phyloP scores from a whole-genome alignment of 2,888 invertebrate genomes.

The Eilema griseolum region DNA sequence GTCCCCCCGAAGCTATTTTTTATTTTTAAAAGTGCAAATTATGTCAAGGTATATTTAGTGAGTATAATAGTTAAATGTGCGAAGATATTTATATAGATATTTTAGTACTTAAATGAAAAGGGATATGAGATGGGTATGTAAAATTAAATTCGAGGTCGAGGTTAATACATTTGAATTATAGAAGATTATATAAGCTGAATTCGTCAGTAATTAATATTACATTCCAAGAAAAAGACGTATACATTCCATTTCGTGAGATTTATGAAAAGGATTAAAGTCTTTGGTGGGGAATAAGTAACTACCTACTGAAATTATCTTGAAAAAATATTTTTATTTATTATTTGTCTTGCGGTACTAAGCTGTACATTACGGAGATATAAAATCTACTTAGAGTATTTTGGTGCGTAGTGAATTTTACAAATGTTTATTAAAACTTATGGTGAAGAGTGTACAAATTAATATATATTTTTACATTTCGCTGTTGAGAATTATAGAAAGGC shows the following conservation, averaged over 20 bases:
- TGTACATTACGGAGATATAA: constrained; percentile 75
- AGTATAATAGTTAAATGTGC: constrained; percentile 75
- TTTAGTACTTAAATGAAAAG: constrained; percentile 79
- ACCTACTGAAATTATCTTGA: constrained; percentile 71
- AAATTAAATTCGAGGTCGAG: constrained; percentile 51
- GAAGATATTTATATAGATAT: constrained; percentile 82
- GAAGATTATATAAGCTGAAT: constrained; percentile 49
- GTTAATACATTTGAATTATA: constrained; percentile 52
- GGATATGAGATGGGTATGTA: constrained; percentile 64
- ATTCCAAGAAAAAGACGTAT: constrained; percentile 70
- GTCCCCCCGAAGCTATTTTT: constrained; percentile 83
- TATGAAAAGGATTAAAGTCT: constrained; percentile 59
- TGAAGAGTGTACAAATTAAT: constrained; percentile 86
- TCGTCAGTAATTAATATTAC: constrained; percentile 59
- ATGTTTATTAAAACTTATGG: constrained; percentile 79
- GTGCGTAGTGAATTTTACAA: constrained; percentile 86
- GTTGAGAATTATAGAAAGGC: constrained; percentile 82
- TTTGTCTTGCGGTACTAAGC: constrained; percentile 76
- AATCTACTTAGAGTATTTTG: constrained; percentile 80
- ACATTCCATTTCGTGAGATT: constrained; percentile 75
- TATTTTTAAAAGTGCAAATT: constrained; percentile 82
- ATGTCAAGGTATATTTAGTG: constrained; percentile 78
- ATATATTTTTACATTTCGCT: constrained; percentile 86
- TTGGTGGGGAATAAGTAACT: constrained; percentile 80
- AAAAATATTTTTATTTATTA: constrained; percentile 71